phyloP scores from a whole-genome alignment of 1,140 invertebrate species.

The Zaprionus vittiger region DNA sequence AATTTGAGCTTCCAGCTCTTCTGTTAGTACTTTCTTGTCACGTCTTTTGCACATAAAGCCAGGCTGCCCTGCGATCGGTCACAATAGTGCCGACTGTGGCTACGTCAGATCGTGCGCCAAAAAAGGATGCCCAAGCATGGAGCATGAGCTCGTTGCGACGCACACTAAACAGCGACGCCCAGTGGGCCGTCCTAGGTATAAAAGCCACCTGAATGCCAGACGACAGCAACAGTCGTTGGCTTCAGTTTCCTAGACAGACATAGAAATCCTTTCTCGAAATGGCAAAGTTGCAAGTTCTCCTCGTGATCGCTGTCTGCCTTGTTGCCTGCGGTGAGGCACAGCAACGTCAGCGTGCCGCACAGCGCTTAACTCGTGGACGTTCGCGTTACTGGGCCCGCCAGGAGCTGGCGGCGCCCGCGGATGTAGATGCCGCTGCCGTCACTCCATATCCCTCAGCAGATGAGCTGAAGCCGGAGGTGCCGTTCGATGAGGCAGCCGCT shows the following conservation, averaged over 20 bases:
- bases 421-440: conserved; percentile 62
- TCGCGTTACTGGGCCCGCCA: conserved; percentile 72
- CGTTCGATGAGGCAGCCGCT: conserved; percentile 73
- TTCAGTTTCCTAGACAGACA: conserved; percentile 44
- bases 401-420: conserved; percentile 56
- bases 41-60: conserved; percentile 72
- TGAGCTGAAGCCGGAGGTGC: conserved; percentile 77
- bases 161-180: conserved; percentile 68
- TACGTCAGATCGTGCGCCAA: conserved; percentile 69
- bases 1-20: conserved; percentile 62
- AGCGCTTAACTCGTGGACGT: conserved; percentile 63
- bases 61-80: conserved; percentile 42
- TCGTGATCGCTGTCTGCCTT: conserved; percentile 48
- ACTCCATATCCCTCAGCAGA: conserved; percentile 79
- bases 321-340: conserved; percentile 49
- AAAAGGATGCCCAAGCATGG: conserved; percentile 68
- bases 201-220: conserved; percentile 43
- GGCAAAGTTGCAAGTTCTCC: conserved; percentile 67
- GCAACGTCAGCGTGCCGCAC: conserved; percentile 56
- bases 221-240: conserved; percentile 62
- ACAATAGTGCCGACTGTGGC: conserved; percentile 51
- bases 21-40: conserved; percentile 74
- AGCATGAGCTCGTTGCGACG: conserved; percentile 47
- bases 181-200: conserved; percentile 62
- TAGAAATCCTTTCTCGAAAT: conserved; percentile 27